Evolutionary conservation across 1,140 invertebrate genomes (phyloP), one percentile per base, ranked within the genome.

Genomic region (Heliconius himera): DNA sequence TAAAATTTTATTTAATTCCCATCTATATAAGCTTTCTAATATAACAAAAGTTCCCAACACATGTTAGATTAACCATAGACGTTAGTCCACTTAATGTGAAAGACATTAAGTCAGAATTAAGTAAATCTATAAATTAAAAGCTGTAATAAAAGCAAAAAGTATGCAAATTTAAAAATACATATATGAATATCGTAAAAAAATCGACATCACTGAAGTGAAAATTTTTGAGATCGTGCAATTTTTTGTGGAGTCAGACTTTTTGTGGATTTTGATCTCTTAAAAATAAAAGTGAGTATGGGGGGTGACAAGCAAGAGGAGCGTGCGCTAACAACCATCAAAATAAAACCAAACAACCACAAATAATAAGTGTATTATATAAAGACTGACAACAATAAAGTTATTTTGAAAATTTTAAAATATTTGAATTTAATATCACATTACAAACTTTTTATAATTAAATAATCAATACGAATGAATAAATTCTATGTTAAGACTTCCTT

Each of bases 321-420:
- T 94, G 93, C 92, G 91, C 89, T 90, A 85, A 90, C 93, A 94
- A 93, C 90, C 92, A 93, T 92, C 90, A 81, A 86, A 81, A 83
- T 9, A 66, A 4, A 66, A 66, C 26, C 60, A 66, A 66, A 66
- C 4, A 66, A 66, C 60, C 60, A 66, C n/a, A 66, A 66, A 66
- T 66, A 66, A 66, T 66, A 66, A 29, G 60, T 66, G 60, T 66
- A 66, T 66, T 29, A 11, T 71, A 8, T 77, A 13, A 22, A 3
- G 20, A 71, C 66, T 26, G 41, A 66, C 26, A 70, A 41, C 49
- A 71, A 77, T n/a, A 49, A 46, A 77, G 66, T 70, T 22, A 29
- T 13, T 66, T 36, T 36, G 9, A 0, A 13, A 13, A 46, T 46
- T 46, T 46, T 9, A 20, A 51, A 51, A 1, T 8, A 51, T 18